These are phyloP conservation scores for Augochlora pura DNA, from an alignment of 1,140 invertebrate genomes.

Conservation along the genomic window DNA sequence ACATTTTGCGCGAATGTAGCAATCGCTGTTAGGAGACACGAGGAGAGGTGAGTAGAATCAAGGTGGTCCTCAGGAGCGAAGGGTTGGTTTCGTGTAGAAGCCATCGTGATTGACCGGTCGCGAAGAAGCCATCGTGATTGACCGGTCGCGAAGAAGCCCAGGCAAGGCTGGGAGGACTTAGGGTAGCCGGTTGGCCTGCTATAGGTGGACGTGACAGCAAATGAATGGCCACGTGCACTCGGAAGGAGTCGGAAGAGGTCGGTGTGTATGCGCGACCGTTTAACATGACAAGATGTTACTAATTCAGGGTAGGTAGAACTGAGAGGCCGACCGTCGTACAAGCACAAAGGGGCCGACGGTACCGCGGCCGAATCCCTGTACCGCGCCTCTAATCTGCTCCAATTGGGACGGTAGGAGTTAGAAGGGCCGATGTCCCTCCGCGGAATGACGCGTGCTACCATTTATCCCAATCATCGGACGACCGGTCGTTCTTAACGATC, in stretches of 20 bases:
- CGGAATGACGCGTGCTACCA: conserved; percentile 77
- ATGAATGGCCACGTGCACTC: conserved; percentile 63
- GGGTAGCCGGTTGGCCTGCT: neutral
- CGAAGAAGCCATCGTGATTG: neutral
- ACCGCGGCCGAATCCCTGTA: conserved; percentile 77
- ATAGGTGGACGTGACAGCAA: conserved; percentile 32
- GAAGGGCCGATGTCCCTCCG: conserved; percentile 68
- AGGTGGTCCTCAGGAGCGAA: too few species aligned
- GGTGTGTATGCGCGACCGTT: conserved; percentile 66
- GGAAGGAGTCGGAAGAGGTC: conserved; percentile 50
- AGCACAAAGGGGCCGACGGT: conserved; percentile 76
- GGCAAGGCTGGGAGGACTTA: too few species aligned
- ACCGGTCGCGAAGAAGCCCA: too few species aligned
- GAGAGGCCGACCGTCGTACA: conserved; percentile 63
- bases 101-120: neutral
- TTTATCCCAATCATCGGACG: conserved; percentile 78
- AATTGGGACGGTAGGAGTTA: conserved; percentile 73
- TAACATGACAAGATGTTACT: conserved; percentile 78
- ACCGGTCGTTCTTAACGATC: conserved; percentile 74
- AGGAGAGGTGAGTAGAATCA: too few species aligned
- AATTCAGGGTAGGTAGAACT: conserved; percentile 74
- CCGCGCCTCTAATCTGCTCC: conserved; percentile 74
- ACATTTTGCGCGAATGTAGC: too few species aligned
- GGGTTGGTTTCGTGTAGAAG: neutral
- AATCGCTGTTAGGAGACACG: too few species aligned